These are phyloP conservation scores for Caenorhabditis drosophilae DNA, from an alignment of 2,888 invertebrate species.

Conservation along the genomic window DNA sequence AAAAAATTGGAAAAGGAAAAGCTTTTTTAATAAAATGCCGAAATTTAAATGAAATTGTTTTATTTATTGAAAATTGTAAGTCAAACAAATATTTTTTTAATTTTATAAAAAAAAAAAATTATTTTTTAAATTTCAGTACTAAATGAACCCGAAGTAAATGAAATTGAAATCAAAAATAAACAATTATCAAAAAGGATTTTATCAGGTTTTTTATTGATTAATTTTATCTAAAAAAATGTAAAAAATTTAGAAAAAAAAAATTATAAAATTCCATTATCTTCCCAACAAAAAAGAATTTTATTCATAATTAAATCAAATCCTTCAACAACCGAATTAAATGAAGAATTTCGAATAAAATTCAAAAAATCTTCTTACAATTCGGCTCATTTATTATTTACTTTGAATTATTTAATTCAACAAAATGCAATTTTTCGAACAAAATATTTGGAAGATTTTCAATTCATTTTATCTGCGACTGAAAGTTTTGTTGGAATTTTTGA, in stretches of 20 bases:
- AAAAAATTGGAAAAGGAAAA: too few relatives aligned
- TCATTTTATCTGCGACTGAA: slow-evolving; percentile 23
- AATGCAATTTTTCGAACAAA: slow-evolving; percentile 18
- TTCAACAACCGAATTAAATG: slow-evolving; percentile 14
- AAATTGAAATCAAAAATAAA: too few relatives aligned
- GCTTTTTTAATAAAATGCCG: neutral
- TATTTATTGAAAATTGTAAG: neutral
- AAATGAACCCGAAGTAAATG: neutral
- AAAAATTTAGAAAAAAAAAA: too few relatives aligned
- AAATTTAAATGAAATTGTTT: slow-evolving; percentile 1
- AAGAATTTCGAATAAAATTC: slow-evolving; percentile 9
- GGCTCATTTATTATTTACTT: neutral
- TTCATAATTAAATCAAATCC: slow-evolving; percentile 10
- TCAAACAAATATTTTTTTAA: too few relatives aligned
- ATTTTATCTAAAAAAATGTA: too few relatives aligned
- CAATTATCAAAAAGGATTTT: too few relatives aligned
- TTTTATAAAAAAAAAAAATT: neutral
- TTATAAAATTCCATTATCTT: slow-evolving; percentile 22
- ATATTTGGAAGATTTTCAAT: slow-evolving; percentile 15
- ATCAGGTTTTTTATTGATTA: too few relatives aligned
- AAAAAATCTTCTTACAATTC: neutral
- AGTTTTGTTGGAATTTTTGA: slow-evolving; percentile 10
- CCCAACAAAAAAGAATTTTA: slow-evolving; percentile 31
- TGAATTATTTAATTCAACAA: slow-evolving; percentile 11
- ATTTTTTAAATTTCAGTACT: neutral